Conservation (phyloP, 2,888 invertebrate species). For the Harpalus rubripes region DNA sequence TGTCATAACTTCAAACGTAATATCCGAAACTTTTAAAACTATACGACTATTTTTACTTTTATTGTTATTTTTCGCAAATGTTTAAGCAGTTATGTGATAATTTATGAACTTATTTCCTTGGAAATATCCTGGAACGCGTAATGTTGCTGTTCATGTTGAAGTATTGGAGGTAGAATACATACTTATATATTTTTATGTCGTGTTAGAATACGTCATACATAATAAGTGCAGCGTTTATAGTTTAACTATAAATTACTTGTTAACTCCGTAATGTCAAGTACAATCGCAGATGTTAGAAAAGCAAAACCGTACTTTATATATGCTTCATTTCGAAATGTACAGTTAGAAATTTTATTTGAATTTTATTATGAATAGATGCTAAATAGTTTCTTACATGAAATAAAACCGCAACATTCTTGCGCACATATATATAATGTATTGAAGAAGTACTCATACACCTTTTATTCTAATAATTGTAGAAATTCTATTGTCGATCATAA, state of each 20-base stretch:
- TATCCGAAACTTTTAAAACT: neutral
- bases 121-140: neutral
- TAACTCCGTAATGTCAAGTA: conserved; percentile 7
- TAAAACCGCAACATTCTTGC: no score
- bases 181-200: neutral
- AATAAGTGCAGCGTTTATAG: neutral
- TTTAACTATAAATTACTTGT: conserved; percentile 18
- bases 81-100: neutral
- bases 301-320: conserved; percentile 3
- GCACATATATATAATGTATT: neutral
- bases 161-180: neutral
- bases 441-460: no score
- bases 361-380: neutral
- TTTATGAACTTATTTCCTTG: neutral
- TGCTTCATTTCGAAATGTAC: conserved; percentile 10
- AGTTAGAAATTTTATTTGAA: conserved; percentile 1
- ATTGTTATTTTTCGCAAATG: neutral
- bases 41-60: neutral
- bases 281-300: neutral
- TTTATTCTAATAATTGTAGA: no score
- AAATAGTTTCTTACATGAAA: no score
- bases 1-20: no score
- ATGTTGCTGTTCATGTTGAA: neutral
- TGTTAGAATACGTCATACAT: neutral
- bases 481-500: no score